Evolutionary conservation across 2,888 invertebrate species (phyloP).

Genomic region (Caradrina kadenii): DNA sequence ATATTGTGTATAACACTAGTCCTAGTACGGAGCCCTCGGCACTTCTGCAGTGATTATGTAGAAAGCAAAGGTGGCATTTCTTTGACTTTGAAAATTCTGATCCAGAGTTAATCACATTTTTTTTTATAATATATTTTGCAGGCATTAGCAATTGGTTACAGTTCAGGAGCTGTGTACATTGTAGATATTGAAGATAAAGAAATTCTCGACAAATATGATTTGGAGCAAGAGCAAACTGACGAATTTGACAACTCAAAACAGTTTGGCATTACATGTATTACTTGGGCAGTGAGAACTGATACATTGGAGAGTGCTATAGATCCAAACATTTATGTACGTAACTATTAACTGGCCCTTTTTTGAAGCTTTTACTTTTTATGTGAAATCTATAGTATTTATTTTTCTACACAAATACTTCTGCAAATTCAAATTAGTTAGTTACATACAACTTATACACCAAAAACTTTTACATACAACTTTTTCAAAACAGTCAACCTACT

Average conservation of each 20-base stretch:
- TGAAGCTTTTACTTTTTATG: not conserved
- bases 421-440: not conserved
- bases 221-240: slow-evolving; percentile 81
- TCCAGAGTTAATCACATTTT: not conserved
- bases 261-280: slow-evolving; percentile 93
- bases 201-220: slow-evolving; percentile 92
- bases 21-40: no score
- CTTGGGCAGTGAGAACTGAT: slow-evolving; percentile 92
- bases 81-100: no score
- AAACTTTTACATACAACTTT: no score
- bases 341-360: not conserved
- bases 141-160: slow-evolving; percentile 93
- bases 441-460: not conserved
- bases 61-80: no score
- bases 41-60: no score
- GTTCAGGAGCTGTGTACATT: slow-evolving; percentile 93
- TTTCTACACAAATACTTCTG: not conserved
- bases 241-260: slow-evolving; percentile 87
- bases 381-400: not conserved
- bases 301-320: slow-evolving; percentile 83
- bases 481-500: not conserved
- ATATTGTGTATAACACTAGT: no score
- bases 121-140: slow-evolving; percentile 79
- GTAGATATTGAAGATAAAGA: slow-evolving; percentile 97
- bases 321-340: slow-evolving; percentile 86